phyloP scores from a whole-genome alignment of 2,888 invertebrate genomes.

The Drosophila lutescens region DNA sequence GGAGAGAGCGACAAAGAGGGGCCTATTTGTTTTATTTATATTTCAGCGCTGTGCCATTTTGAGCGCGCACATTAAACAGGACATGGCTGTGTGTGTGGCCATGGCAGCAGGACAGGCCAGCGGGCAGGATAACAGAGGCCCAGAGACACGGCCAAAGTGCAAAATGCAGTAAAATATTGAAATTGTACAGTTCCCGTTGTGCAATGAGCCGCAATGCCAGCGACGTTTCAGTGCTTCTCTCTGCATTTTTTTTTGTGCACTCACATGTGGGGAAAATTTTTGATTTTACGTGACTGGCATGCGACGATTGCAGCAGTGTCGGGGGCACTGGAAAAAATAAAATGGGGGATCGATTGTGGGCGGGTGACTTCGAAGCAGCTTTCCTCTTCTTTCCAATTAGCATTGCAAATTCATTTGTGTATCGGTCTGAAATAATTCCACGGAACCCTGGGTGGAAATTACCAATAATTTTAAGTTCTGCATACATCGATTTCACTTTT shows the following conservation, averaged over 20 bases:
- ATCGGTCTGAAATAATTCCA: conserved; percentile 23
- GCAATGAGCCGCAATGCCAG: conserved; percentile 68
- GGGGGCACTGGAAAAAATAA: conserved; percentile 1
- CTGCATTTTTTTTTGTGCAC: conserved; percentile 41
- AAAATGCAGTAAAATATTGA: conserved; percentile 74
- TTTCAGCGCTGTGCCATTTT: conserved; percentile 44
- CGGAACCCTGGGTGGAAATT: conserved; percentile 3
- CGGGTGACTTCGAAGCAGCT: conserved; percentile 22
- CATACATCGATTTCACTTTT: background rate
- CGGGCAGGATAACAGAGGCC: conserved; percentile 31
- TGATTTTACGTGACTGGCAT: conserved; percentile 72
- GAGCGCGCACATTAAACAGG: conserved; percentile 53
- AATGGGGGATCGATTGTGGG: conserved; percentile 20
- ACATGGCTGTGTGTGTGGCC: conserved; percentile 10
- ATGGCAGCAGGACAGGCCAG: conserved; percentile 13
- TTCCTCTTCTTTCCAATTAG: conserved; percentile 42
- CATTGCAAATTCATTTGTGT: conserved; percentile 34
- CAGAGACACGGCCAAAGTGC: conserved; percentile 53
- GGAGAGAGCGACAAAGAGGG: too few species aligned
- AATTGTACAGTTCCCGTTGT: conserved; percentile 66
- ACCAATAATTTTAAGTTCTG: conserved; percentile 18
- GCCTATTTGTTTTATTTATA: conserved; percentile 50
- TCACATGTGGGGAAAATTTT: conserved; percentile 51
- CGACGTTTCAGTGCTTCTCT: conserved; percentile 46
- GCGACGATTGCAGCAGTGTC: conserved; percentile 37